Conservation (phyloP, 2,888 invertebrate genomes). For the Dorcus hopei region DNA sequence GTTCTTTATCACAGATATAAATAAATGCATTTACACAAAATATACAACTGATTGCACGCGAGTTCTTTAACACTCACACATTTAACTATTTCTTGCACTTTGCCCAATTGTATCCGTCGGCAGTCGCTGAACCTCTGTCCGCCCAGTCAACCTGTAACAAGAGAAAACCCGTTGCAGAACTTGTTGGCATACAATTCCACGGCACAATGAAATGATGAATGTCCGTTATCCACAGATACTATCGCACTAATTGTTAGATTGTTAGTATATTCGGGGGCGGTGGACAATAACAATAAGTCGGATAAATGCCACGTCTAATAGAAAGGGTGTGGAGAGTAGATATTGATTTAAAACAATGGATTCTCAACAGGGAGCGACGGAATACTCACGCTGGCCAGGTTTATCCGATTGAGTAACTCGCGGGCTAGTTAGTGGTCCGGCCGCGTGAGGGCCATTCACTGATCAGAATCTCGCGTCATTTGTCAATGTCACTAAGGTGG, state of each 20-base stretch:
- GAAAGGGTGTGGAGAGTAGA: conserved; percentile 32
- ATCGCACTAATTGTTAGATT: conserved; percentile 15
- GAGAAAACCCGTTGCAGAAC: background rate
- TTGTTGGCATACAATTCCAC: background rate
- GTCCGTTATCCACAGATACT: conserved; percentile 1
- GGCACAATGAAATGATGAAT: background rate
- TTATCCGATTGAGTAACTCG: conserved; percentile 41
- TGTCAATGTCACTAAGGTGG: conserved; percentile 68
- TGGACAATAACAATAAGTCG: conserved; percentile 24
- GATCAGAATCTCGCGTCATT: conserved; percentile 76
- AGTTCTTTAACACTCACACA: conserved; percentile 26
- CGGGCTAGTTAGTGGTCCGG: conserved; percentile 47
- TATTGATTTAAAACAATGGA: conserved; percentile 45
- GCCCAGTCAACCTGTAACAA: conserved; percentile 25
- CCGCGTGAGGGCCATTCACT: conserved; percentile 53
- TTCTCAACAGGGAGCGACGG: conserved; percentile 31
- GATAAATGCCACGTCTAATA: conserved; percentile 27
- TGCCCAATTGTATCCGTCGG: conserved; percentile 38
- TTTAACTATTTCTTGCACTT: conserved; percentile 44
- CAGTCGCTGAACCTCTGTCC: conserved; percentile 16
- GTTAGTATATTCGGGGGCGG: conserved; percentile 6
- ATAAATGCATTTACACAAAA: conserved; percentile 52
- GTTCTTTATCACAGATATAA: conserved; percentile 53
- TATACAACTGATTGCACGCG: conserved; percentile 47
- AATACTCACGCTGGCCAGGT: conserved; percentile 30